These are phyloP conservation scores for Resseliella maxima DNA, from an alignment of 2,888 invertebrate species.

Conservation along the genomic window DNA sequence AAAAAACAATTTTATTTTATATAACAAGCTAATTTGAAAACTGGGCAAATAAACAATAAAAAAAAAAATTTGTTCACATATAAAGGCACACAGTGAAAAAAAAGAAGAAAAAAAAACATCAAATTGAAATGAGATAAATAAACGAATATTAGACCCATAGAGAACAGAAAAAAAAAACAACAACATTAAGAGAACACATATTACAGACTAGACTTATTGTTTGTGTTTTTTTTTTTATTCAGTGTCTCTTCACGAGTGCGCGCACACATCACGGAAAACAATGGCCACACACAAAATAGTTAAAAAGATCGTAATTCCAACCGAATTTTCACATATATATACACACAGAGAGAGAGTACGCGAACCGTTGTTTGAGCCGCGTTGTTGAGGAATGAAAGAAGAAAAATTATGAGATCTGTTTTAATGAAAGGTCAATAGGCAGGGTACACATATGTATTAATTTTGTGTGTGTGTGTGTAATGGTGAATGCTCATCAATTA, in stretches of 20 bases:
- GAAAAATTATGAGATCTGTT: neutral
- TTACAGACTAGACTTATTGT: too few relatives aligned
- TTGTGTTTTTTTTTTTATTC: neutral
- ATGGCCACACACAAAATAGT: neutral
- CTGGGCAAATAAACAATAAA: neutral
- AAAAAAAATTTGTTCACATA: too few relatives aligned
- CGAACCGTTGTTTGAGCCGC: too few relatives aligned
- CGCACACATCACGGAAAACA: neutral
- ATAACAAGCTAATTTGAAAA: neutral
- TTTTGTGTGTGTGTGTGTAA: neutral
- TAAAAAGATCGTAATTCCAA: neutral
- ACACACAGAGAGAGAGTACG: neutral
- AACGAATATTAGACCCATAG: neutral
- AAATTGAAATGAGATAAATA: neutral
- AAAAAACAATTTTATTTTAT: too few relatives aligned
- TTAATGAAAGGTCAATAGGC: conserved; percentile 3
- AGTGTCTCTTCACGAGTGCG: neutral
- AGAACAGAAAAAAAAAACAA: too few relatives aligned
- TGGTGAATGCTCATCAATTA: neutral
- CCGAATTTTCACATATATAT: neutral
- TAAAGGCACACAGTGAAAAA: neutral
- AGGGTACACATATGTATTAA: too few relatives aligned
- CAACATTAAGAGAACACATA: neutral
- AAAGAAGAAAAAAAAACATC: neutral
- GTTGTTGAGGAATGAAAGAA: neutral